Evolutionary conservation across 2,888 invertebrate species (phyloP).

Genomic region (Masnerella sp.): DNA sequence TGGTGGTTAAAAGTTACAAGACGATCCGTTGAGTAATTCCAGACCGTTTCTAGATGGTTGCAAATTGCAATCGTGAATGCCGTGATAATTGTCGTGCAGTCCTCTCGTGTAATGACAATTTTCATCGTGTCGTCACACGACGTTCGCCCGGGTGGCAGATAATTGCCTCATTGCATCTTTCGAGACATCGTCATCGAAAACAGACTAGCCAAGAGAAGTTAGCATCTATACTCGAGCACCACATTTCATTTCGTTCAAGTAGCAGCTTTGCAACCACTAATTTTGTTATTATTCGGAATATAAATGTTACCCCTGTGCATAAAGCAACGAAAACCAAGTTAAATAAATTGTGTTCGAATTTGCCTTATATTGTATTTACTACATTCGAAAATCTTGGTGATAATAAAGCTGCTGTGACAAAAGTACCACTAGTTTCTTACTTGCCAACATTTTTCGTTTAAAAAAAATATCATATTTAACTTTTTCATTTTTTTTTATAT

Average conservation of each 20-base stretch:
- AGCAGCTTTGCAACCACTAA: constrained; percentile 49
- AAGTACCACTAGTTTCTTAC: no score
- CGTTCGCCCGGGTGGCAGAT: constrained; percentile 61
- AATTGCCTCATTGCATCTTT: constrained; percentile 74
- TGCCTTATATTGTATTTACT: no score
- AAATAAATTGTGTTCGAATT: no score
- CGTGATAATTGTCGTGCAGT: constrained; percentile 76
- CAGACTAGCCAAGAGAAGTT: constrained; percentile 30
- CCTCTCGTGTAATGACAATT: constrained; percentile 75
- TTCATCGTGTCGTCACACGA: constrained; percentile 74
- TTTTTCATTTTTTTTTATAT: no score
- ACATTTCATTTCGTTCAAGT: constrained; percentile 52
- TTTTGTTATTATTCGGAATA: constrained; percentile 52
- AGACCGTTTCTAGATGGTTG: constrained; percentile 75
- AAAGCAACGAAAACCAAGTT: constrained; percentile 24
- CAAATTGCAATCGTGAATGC: constrained; percentile 76
- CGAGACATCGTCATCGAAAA: constrained; percentile 65
- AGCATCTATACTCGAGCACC: constrained; percentile 44
- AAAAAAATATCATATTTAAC: no score
- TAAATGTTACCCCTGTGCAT: constrained; percentile 27
- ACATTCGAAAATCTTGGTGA: no score
- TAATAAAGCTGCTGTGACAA: no score
- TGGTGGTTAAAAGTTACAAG: constrained; percentile 77
- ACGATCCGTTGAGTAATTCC: constrained; percentile 77
- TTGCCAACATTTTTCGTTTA: no score